These are phyloP conservation scores for Cheilinus undulatus DNA, from an alignment of 2,113 vertebrate species.

Conservation along the genomic window DNA sequence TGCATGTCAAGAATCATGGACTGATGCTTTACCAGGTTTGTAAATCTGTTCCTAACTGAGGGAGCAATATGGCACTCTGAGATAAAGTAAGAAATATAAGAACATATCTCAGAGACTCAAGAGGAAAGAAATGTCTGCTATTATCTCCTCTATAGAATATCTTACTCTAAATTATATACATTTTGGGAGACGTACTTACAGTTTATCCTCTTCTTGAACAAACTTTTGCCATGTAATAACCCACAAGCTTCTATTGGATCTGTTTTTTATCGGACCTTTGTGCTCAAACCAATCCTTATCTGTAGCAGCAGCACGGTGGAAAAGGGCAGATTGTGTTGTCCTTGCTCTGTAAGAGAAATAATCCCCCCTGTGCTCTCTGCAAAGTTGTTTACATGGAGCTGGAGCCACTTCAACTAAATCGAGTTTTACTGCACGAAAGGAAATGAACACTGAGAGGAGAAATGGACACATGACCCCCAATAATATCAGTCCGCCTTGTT, in stretches of 20 bases:
- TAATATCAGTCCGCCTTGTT: background rate
- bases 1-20: conserved; percentile 10
- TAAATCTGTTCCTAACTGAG: conserved; percentile 1
- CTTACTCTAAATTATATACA: background rate
- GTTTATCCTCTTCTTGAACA: too few relatives aligned
- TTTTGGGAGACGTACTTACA: background rate
- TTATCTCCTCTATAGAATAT: background rate
- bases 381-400: conserved; percentile 8
- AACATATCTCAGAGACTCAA: background rate
- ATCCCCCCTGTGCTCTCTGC: background rate
- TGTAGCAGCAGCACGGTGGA: background rate
- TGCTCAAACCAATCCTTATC: conserved; percentile 5
- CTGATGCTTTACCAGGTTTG: background rate
- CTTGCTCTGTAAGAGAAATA: background rate
- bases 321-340: conserved; percentile 12
- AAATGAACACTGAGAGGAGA: background rate
- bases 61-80: background rate
- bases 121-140: too few relatives aligned
- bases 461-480: background rate
- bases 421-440: background rate
- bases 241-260: background rate
- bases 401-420: conserved; percentile 1
- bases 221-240: background rate
- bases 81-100: too few relatives aligned
- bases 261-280: background rate